Evolutionary conservation across 2,113 vertebrate species (phyloP).

Genomic region (Budorcas taxicolor): DNA sequence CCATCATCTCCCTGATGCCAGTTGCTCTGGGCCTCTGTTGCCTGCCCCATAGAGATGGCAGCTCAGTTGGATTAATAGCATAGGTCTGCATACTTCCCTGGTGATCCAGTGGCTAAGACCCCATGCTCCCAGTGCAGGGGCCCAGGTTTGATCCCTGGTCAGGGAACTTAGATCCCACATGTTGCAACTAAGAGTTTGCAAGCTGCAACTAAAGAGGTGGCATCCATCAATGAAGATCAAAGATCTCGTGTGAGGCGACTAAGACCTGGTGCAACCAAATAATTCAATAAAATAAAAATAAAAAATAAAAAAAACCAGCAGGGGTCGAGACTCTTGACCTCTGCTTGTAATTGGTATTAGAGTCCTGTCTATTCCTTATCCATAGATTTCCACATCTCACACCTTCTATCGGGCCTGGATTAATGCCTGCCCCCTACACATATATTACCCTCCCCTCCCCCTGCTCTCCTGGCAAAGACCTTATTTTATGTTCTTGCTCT

Average conservation of each 20-base stretch:
- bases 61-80: neutral
- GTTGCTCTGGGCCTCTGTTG: neutral
- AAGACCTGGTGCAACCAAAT: neutral
- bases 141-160: neutral
- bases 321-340: neutral
- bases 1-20: neutral
- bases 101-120: neutral
- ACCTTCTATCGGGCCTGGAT: neutral
- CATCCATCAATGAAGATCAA: neutral
- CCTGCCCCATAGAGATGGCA: neutral
- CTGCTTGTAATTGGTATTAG: neutral
- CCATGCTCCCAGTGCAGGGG: neutral
- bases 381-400: neutral
- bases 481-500: neutral
- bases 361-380: neutral
- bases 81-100: neutral
- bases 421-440: neutral
- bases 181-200: neutral
- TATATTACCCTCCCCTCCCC: too few species aligned
- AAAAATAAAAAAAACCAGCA: neutral
- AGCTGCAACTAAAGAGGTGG: neutral
- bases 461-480: neutral
- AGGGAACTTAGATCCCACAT: neutral
- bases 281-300: neutral
- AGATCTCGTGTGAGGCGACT: neutral